phyloP scores from a whole-genome alignment of 92 coral and sea anemone genomes.

The Ricordea florida region DNA sequence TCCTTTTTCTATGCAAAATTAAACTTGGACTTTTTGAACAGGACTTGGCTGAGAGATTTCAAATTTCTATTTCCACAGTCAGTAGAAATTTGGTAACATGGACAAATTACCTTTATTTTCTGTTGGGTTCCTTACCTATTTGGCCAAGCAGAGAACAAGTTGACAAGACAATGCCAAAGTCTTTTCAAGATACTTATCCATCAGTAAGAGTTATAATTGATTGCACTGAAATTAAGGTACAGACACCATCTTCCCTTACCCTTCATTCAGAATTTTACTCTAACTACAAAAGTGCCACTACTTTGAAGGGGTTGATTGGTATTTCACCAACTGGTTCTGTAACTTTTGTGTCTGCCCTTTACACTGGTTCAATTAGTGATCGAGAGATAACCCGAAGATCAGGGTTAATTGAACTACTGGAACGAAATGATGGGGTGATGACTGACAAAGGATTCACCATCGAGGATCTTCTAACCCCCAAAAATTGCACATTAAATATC shows the following conservation, averaged over 20 bases:
- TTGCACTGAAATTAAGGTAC: conserved; percentile 10
- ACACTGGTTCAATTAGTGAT: conserved; percentile 52
- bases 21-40: conserved; percentile 13
- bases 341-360: conserved; percentile 47
- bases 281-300: conserved; percentile 37
- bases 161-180: conserved; percentile 24
- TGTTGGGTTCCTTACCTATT: conserved; percentile 12
- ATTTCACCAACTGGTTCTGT: conserved; percentile 55
- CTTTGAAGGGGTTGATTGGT: conserved; percentile 33
- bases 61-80: conserved; percentile 19
- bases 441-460: conserved; percentile 53
- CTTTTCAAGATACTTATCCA: conserved; percentile 7
- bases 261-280: conserved; percentile 13
- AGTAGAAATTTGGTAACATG: conserved; percentile 15
- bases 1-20: conserved; percentile 13
- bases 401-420: conserved; percentile 46
- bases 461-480: neutral
- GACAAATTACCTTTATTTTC: conserved; percentile 35
- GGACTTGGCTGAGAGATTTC: conserved; percentile 30
- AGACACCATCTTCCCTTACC: conserved; percentile 17
- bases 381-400: conserved; percentile 43
- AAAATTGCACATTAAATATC: conserved; percentile 23
- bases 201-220: conserved; percentile 28
- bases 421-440: conserved; percentile 51
- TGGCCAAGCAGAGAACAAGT: conserved; percentile 41